Conservation (phyloP, 2,888 invertebrate genomes). For the Nemapogon koenigi region DNA sequence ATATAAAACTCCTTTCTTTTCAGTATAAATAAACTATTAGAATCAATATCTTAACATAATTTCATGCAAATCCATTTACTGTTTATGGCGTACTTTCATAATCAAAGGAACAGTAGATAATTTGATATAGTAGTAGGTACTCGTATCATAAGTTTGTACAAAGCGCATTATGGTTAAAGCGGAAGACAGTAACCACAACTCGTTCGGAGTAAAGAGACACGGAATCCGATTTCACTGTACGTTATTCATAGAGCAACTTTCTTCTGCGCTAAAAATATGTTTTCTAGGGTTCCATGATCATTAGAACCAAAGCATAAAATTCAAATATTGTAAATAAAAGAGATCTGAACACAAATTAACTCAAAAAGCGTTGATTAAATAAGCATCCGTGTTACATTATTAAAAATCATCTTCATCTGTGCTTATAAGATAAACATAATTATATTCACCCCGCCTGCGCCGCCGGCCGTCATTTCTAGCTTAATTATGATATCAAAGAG, state of each 20-base stretch:
- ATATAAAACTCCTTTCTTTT: no score
- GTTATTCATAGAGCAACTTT: not conserved
- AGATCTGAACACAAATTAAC: no score
- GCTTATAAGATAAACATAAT: conserved; percentile 50
- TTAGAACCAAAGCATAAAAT: no score
- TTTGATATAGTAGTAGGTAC: no score
- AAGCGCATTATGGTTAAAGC: conserved; percentile 4
- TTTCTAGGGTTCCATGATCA: not conserved
- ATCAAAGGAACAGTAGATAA: no score
- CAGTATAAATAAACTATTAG: no score
- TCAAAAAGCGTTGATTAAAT: conserved; percentile 38
- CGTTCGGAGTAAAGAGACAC: not conserved
- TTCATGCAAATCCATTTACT: no score
- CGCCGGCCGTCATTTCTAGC: conserved; percentile 24
- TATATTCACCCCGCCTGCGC: conserved; percentile 32
- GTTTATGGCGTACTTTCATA: no score
- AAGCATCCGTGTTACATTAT: conserved; percentile 24
- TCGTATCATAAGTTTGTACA: not conserved
- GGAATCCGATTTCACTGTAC: not conserved
- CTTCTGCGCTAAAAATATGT: not conserved
- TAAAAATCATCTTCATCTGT: conserved; percentile 43
- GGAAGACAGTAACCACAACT: conserved; percentile 4
- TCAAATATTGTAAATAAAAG: no score
- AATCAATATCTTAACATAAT: no score
- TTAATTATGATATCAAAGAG: conserved; percentile 59